Evolutionary conservation across 1,140 invertebrate species (phyloP).

Genomic region (Drosophila subobscura): DNA sequence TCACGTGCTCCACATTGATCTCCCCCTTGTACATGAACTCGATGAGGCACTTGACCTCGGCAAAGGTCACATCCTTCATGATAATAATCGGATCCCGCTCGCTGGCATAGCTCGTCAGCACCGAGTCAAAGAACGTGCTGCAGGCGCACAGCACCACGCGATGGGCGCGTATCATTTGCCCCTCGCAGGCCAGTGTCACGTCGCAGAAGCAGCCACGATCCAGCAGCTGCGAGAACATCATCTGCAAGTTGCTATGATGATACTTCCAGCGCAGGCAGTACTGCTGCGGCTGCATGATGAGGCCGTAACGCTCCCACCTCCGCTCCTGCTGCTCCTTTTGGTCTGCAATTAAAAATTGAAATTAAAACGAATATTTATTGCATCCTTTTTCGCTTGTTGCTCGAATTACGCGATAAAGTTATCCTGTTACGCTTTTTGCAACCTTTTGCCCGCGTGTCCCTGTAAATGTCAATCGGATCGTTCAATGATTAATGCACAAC

Average conservation of each 20-base stretch:
- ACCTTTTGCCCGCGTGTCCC: conserved; percentile 16
- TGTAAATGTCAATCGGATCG: conserved; percentile 38
- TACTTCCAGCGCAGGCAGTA: conserved; percentile 96
- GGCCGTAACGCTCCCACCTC: conserved; percentile 1
- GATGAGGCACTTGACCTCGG: conserved; percentile 93
- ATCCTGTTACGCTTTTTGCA: conserved; percentile 27
- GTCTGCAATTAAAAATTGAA: neutral
- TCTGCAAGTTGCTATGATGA: conserved; percentile 94
- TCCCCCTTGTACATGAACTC: conserved; percentile 98
- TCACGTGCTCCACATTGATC: conserved; percentile 92
- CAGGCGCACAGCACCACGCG: conserved; percentile 92
- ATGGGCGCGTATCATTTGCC: conserved; percentile 93
- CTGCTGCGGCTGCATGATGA: conserved; percentile 89
- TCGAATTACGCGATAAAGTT: conserved; percentile 12
- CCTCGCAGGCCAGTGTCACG: conserved; percentile 95
- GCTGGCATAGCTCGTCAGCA: conserved; percentile 93
- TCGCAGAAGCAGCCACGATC: conserved; percentile 95
- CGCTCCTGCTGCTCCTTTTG: conserved; percentile 10
- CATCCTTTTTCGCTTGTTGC: conserved; percentile 19
- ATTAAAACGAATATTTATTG: conserved; percentile 1
- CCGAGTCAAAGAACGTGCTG: conserved; percentile 94
- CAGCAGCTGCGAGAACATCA: conserved; percentile 94
- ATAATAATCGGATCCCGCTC: conserved; percentile 94
- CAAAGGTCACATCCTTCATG: conserved; percentile 92
- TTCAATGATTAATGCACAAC: conserved; percentile 34